Percentiles rank a stretch among this genome's conserved stretches.
These are phyloP conservation scores for Psettodes erumei DNA, from an alignment of 2,113 vertebrate genomes.

Conservation along the genomic window DNA sequence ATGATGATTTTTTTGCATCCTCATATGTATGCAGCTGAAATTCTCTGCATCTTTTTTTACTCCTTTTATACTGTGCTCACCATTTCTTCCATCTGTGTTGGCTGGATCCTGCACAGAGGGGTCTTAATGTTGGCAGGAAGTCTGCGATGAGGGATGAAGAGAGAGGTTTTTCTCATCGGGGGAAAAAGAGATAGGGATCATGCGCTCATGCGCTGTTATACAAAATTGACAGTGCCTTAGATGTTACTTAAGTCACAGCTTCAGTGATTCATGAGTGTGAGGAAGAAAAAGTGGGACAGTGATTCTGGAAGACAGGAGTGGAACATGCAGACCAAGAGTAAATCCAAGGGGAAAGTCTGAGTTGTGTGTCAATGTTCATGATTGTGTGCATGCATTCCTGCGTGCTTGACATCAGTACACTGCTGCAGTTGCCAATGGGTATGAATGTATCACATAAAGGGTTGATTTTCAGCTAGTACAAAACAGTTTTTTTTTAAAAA, in stretches of 20 bases:
- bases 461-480: no score
- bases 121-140: conserved; percentile 41
- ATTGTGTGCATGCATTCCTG: conserved; percentile 21
- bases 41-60: conserved; percentile 24
- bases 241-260: conserved; percentile 22
- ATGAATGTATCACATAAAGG: no score
- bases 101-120: conserved; percentile 36
- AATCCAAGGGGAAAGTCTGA: conserved; percentile 26
- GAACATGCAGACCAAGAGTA: conserved; percentile 24
- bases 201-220: conserved; percentile 5
- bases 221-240: conserved; percentile 27
- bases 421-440: not conserved
- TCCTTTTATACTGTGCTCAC: conserved; percentile 33
- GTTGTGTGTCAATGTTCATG: not conserved
- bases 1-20: not conserved
- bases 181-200: conserved; percentile 24
- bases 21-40: not conserved
- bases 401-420: not conserved
- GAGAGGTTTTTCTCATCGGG: conserved; percentile 27
- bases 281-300: conserved; percentile 24
- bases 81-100: conserved; percentile 55
- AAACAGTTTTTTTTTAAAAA: no score
- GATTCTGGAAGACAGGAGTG: conserved; percentile 25
- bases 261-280: conserved; percentile 47
- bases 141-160: conserved; percentile 36